Evolutionary conservation across 2,888 invertebrate genomes (phyloP), one percentile per base, ranked within the genome.

Genomic region (Gnatocerus cornutus): DNA sequence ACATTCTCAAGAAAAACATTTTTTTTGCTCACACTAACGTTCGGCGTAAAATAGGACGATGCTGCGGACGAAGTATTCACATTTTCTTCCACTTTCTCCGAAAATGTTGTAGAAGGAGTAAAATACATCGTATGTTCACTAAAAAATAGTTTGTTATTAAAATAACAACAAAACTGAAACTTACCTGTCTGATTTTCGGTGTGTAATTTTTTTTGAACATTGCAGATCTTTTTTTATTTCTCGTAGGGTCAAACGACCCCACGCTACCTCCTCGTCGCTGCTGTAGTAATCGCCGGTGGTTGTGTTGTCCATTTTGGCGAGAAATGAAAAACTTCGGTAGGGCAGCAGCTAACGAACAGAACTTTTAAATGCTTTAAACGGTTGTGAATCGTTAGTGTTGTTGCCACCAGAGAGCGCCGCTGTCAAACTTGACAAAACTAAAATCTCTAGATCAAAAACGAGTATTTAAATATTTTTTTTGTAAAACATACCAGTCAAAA

Each of bases 261-360:
- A 73, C 27, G 68, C 62, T n/a, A 73, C 52, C 12, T 73, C 71
- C 14, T 73, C 71, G 13, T 73, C 73, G 45, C 73, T 71, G 61
- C 61, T 55, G 53, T 71, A 41, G 12, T 21, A 68, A 50, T 16
- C n/a, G 21, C 21, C 1, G 4, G 2, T 21, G n/a, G n/a, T n/a
- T n/a, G n/a, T n/a, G 21, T 21, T 21, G 1, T 21, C 21, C 21
- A 21, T 21, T 21, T 21, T 21, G 1, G 1, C 1, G 1, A 21
- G 4, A 21, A 21, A 21, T 4, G 21, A 1, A 21, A 21, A 21
- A 21, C 4, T 21, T 21, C 2, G 4, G 21, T 21, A 3, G 2
- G 4, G 21, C 1, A 21, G 2, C 21, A 21, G 4, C 21, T 1
- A 4, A 21, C 21, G 4, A 21, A 21, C 21, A n/a, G n/a, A n/a